Evolutionary conservation across 35 echinoderm and acorn worm genomes (phyloP).

Genomic region (Anneissia japonica): DNA sequence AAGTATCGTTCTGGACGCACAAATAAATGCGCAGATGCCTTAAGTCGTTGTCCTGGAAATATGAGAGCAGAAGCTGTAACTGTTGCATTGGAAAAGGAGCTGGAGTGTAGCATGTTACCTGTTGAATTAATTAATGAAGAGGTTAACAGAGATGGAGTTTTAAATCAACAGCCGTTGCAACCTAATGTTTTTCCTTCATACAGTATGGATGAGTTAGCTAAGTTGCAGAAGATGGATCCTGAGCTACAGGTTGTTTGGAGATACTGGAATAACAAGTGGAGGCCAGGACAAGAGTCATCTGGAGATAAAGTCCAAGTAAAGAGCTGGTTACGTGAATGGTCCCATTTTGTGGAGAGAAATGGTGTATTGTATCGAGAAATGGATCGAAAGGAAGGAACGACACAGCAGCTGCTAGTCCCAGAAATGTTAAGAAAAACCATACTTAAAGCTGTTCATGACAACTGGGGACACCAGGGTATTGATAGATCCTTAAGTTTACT

Average conservation of each 20-base stretch:
- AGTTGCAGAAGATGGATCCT: background rate
- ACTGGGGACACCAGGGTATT: background rate
- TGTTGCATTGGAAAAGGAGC: too few relatives aligned
- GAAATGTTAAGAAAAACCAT: background rate
- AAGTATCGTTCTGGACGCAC: constrained; percentile 38
- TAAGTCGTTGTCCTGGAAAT: background rate
- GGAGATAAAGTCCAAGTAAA: background rate
- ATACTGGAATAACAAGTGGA: background rate
- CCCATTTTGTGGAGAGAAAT: background rate
- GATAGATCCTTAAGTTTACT: background rate
- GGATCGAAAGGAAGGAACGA: background rate
- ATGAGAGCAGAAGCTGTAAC: too few relatives aligned
- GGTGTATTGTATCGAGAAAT: background rate
- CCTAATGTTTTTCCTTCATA: background rate
- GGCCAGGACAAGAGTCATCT: background rate
- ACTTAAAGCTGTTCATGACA: background rate
- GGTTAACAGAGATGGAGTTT: too few relatives aligned
- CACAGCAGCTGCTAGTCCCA: background rate
- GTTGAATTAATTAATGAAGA: too few relatives aligned
- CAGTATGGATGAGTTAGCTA: background rate
- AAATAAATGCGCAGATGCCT: constrained; percentile 46
- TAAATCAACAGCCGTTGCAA: too few relatives aligned
- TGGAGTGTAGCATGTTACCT: too few relatives aligned
- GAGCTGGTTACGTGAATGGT: background rate
- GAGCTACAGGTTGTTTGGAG: background rate